Evolutionary conservation across 2,888 invertebrate species (phyloP).

Genomic region (Hipparchia semele): DNA sequence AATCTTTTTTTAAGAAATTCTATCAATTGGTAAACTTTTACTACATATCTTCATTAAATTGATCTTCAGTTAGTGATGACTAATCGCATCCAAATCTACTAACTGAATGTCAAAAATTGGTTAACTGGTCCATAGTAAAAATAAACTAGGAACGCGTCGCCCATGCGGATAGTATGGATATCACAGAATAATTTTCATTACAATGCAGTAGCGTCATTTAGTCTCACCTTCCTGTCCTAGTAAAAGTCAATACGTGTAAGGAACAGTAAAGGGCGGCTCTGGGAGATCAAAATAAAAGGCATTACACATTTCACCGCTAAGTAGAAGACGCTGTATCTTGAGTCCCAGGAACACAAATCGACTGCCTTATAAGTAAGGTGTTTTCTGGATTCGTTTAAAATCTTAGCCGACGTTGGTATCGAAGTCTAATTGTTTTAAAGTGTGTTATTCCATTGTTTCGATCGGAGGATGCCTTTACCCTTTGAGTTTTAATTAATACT

Average conservation of each 20-base stretch:
- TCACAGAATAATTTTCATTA: neutral
- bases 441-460: slow-evolving; percentile 22
- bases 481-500: no score
- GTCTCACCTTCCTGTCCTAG: slow-evolving; percentile 31
- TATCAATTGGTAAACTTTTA: no score
- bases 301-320: slow-evolving; percentile 76
- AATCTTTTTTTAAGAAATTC: no score
- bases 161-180: no score
- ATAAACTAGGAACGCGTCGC: no score
- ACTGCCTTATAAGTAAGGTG: slow-evolving; percentile 68
- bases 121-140: no score
- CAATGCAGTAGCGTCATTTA: slow-evolving; percentile 18
- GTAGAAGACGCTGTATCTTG: slow-evolving; percentile 72
- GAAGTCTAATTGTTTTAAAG: slow-evolving; percentile 24
- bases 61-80: no score
- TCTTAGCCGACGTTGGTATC: slow-evolving; percentile 28
- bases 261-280: slow-evolving; percentile 50
- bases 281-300: slow-evolving; percentile 55
- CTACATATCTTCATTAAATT: no score
- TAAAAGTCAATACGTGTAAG: slow-evolving; percentile 48
- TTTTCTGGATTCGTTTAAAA: slow-evolving; percentile 38
- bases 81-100: no score
- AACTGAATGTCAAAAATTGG: no score
- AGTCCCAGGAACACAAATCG: slow-evolving; percentile 60
- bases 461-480: slow-evolving; percentile 4